Conservation (phyloP, 2,113 vertebrate species). For the Tonatia bakeri region DNA sequence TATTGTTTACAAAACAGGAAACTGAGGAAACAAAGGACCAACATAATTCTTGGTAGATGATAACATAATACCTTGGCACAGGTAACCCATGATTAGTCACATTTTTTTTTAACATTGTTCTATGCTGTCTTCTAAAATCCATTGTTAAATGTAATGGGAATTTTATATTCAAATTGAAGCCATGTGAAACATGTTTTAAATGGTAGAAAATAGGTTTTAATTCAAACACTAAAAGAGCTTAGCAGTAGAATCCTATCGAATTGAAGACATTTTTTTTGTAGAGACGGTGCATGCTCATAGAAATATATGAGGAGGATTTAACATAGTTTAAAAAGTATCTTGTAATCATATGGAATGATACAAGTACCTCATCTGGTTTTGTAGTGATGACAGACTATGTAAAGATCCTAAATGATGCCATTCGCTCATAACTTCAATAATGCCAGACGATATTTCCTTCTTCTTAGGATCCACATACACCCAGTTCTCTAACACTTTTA, state of each 20-base stretch:
- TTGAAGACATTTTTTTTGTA: conserved; percentile 54
- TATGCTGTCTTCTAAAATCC: conserved; percentile 39
- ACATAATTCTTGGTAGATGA: neutral
- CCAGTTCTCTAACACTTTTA: neutral
- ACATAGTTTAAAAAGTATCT: neutral
- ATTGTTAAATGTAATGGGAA: conserved; percentile 36
- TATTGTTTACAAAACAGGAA: conserved; percentile 50
- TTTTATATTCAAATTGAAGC: conserved; percentile 47
- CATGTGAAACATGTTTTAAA: conserved; percentile 35
- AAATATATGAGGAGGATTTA: conserved; percentile 25
- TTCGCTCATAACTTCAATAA: neutral
- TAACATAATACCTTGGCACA: too few species aligned
- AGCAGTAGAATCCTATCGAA: conserved; percentile 5
- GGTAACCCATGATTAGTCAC: neutral
- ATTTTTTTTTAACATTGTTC: neutral
- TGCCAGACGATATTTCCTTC: neutral
- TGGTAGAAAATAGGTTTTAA: conserved; percentile 41
- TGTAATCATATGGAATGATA: neutral
- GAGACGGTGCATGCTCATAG: neutral
- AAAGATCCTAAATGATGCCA: neutral
- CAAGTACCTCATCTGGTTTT: conserved; percentile 14
- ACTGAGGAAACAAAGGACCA: conserved; percentile 2
- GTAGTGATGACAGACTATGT: neutral
- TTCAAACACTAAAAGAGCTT: conserved; percentile 27
- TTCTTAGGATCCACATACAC: neutral